Evolutionary conservation across 2,888 invertebrate genomes (phyloP), one percentile per base, ranked within the genome.

Genomic region (Asteroscopus sphinx): DNA sequence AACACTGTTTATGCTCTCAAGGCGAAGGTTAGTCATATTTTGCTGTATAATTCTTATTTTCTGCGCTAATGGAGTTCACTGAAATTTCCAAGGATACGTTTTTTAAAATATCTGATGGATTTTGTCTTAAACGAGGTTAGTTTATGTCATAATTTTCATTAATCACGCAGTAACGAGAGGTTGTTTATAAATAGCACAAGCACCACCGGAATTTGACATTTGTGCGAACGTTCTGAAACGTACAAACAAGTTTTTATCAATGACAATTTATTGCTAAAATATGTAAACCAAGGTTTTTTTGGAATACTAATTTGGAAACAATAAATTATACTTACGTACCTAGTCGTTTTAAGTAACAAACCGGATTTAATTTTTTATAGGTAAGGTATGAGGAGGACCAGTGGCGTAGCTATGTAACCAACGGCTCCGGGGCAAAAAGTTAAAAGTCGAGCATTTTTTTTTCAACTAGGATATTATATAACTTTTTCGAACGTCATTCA

Each of bases 1-100:
- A 89, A 85, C 77, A 89, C 89, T 15, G 93, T 94, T 40, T 90
- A 91, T 82, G 94, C 94, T 54, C 87, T 94, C 73, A 94, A 94
- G 87, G 87, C 87, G 71, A 94, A 94, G 94, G 94, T 94, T 85
- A 86, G 83, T 78, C 47, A 15, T 52, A 71, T 56, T 73, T 76
- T 69, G 52, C 57, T 48, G 6, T 15, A 25, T 59, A 55, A 51
- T 56, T 56, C 45, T 28, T 49, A 41, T 13, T 53, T 57, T 73
- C 44, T 59, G 47, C 42, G 51, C 36, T 35, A 47, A 45, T 56
- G 15, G 25, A 56, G n/a, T 44, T 26, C 17, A 46, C 30, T 17
- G 2, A 32, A n/a, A n/a, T n/a, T n/a, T n/a, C n/a, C n/a, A n/a
- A n/a, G n/a, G n/a, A n/a, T n/a, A n/a, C n/a, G n/a, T n/a, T n/a